Base-by-base conservation (phyloP, 2,797 vertebrate species). In the Clarias pachynema region DNA sequence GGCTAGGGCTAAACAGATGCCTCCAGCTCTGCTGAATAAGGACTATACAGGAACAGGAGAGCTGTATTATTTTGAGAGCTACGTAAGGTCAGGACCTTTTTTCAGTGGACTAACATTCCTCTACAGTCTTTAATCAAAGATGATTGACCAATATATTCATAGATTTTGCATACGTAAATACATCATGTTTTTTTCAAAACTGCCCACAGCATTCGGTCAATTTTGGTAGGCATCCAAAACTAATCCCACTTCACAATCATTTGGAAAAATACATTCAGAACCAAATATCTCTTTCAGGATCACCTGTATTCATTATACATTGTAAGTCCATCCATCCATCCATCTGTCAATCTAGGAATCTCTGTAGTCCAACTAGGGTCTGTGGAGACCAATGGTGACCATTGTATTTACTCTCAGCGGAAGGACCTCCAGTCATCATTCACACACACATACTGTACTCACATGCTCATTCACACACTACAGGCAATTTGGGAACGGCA, bases 1-100 rank as follows among this genome's bases (percentile, higher is more conserved):
- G 89, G 86, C 83, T 79, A 85, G 62, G 75, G 82, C 86, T 87
- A 88, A 89, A 89, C 72, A 84, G 86, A 89, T 72, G 34, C 68
- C 86, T 66, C 59, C 74, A 34, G 22, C 84, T 86, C 72, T n/a
- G 53, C 68, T 20, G 20, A 82, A 82, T 72, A 34, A 79, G 16
- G 1, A 1, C 66, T 70, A 62, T 18, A 73, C 6, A 49, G 24
- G 22, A 62, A 65, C 65, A 10, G 37, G 81, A 66, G 20, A 62
- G 37, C 26, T 14, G 53, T 29, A 9, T 75, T n/a, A 44, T 4
- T 37, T 69, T 69, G 10, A 69, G 49, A 53, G 49, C 49, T 53
- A 8, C 49, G 37, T 70, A 40, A 70, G 34, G 4, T 22, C 70
- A 73, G 70, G 44, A 29, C 72, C 14, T 74, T 29, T n/a, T 6